These are phyloP conservation scores for Drosophila malerkotliana DNA, from an alignment of 1,140 invertebrate species.

Conservation along the genomic window DNA sequence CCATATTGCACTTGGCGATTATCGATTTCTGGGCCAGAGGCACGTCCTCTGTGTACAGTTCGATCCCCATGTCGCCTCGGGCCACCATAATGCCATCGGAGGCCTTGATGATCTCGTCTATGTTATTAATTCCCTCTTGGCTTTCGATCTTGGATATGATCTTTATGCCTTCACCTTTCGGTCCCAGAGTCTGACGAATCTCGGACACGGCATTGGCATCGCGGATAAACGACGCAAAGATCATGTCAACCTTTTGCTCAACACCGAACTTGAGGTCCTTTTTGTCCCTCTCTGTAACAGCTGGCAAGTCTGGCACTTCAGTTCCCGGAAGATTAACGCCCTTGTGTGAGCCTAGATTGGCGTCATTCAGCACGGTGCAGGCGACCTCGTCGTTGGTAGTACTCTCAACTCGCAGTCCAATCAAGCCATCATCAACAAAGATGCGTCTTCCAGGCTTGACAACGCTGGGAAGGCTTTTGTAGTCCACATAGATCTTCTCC, in stretches of 20 bases:
- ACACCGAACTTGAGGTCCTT: slow-evolving; percentile 96
- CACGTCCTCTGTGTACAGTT: slow-evolving; percentile 98
- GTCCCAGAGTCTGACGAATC: slow-evolving; percentile 94
- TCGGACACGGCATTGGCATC: slow-evolving; percentile 94
- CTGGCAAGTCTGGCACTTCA: slow-evolving; percentile 94
- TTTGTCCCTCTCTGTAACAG: slow-evolving; percentile 98
- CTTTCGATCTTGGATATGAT: slow-evolving; percentile 99
- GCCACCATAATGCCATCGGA: slow-evolving; percentile 99
- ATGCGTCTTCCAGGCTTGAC: slow-evolving; percentile 92
- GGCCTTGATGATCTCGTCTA: slow-evolving; percentile 95
- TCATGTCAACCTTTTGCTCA: slow-evolving; percentile 97
- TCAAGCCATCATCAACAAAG: slow-evolving; percentile 98
- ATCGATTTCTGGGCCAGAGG: slow-evolving; percentile 98
- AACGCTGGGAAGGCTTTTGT: slow-evolving; percentile 96
- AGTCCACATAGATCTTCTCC: slow-evolving; percentile 89
- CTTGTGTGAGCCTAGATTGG: slow-evolving; percentile 95
- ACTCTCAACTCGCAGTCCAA: slow-evolving; percentile 93
- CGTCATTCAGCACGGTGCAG: slow-evolving; percentile 97
- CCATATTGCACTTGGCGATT: slow-evolving; percentile 94
- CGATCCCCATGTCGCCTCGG: slow-evolving; percentile 97
- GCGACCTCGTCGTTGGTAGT: slow-evolving; percentile 84
- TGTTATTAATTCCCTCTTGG: slow-evolving; percentile 96
- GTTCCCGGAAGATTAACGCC: slow-evolving; percentile 97
- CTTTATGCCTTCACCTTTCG: slow-evolving; percentile 95
- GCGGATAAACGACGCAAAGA: slow-evolving; percentile 99